Base-by-base conservation (phyloP, 2,888 invertebrate species). In the Glyphotaelius pellucidus region DNA sequence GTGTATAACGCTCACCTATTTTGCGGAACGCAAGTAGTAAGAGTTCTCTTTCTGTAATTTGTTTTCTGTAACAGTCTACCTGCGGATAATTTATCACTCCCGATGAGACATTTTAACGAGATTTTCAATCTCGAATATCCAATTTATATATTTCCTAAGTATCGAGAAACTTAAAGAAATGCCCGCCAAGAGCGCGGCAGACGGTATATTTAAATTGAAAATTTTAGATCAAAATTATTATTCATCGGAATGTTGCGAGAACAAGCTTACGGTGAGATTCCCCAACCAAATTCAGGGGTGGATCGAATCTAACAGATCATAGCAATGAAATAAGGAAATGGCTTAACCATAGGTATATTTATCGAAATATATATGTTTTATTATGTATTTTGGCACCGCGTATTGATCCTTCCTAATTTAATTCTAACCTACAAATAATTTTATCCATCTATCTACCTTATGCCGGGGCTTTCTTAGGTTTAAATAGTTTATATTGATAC, bases 151-250 rank as follows among this genome's bases (percentile, higher is more conserved):
- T 42, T 86, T 86, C 9, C n/a, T 11, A 38, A 42, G 86, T 42
- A 86, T 42, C 86, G 47, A 30, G 35, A 42, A 42, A n/a, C 42
- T 42, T n/a, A 42, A 38, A 85, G 85, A 85, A 86, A 42, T 47
- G 15, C 47, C 67, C 86, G 86, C 86, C 47, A n/a, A 5, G 32
- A 83, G 32, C n/a, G n/a, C 30, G 67, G 67, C 67, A 25, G 67
- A 9, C 47, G 86, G 86, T 86, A n/a, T 38, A 47, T 86, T 42
- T 86, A 86, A 86, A 86, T 47, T 86, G 86, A 86, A 86, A 47
- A 47, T 35, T 86, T 86, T 42, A 35, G 83, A 35, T 32, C 30
- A 42, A 15, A 86, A 35, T 86, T 86, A 42, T 86, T 86, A 86
- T 86, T 86, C 86, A 86, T 86, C 42, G 86, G 47, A 86, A 86